These are phyloP conservation scores for Cyclura pinguis DNA, from an alignment of 2,797 vertebrate species.

Conservation along the genomic window DNA sequence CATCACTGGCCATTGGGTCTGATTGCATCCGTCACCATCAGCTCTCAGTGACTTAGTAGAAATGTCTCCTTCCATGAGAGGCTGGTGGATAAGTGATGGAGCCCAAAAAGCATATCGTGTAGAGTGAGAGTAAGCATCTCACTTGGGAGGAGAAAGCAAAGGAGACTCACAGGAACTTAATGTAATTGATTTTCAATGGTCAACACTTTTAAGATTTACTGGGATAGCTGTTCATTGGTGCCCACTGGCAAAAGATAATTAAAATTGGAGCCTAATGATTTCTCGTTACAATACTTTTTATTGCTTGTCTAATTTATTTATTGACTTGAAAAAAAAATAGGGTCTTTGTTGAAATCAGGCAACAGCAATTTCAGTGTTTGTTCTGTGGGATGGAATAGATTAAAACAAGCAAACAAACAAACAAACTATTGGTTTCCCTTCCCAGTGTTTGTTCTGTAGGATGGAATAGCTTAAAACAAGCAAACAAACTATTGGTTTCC, in stretches of 20 bases:
- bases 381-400: conserved; percentile 39
- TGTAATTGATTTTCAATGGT: background rate
- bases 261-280: conserved; percentile 18
- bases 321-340: background rate
- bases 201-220: background rate
- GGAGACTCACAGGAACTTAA: background rate
- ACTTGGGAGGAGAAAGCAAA: background rate
- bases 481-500: background rate
- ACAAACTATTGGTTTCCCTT: background rate
- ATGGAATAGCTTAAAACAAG: conserved; percentile 2
- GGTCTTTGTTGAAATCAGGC: background rate
- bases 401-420: background rate
- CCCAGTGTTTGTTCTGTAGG: conserved; percentile 38
- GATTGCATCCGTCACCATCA: background rate
- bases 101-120: background rate
- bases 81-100: background rate
- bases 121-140: background rate
- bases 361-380: conserved; percentile 25
- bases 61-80: background rate
- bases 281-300: background rate
- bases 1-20: background rate
- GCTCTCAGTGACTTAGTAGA: background rate
- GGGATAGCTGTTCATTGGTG: background rate
- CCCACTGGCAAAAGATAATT: background rate
- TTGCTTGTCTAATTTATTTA: background rate